phyloP scores from a whole-genome alignment of 1,140 invertebrate species.

The Apis mellifera region Amel_HAv3.1 CM009940.2:2264001-2264500 shows the following conservation, averaged over 20 bases:
- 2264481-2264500: conserved; percentile 59
- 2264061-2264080: conserved; percentile 42
- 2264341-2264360: conserved; percentile 44
- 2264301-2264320: conserved; percentile 5
- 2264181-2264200: conserved; percentile 62
- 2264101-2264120: not conserved
- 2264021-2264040: conserved; percentile 41
- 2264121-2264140: not conserved
- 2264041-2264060: conserved; percentile 16
- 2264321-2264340: conserved; percentile 59
- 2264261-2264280: conserved; percentile 60
- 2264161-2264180: conserved; percentile 53
- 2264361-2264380: conserved; percentile 64
- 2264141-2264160: conserved; percentile 60
- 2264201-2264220: conserved; percentile 64
- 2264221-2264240: conserved; percentile 66
- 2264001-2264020: conserved; percentile 15
- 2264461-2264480: conserved; percentile 51
- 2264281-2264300: conserved; percentile 15
- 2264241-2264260: conserved; percentile 72
- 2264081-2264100: conserved; percentile 45
- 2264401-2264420: conserved; percentile 61
- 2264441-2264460: conserved; percentile 28
- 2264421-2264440: conserved; percentile 34
- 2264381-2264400: conserved; percentile 72